Base-by-base conservation (phyloP, 1,140 invertebrate species). In the Halesus radiatus region DNA sequence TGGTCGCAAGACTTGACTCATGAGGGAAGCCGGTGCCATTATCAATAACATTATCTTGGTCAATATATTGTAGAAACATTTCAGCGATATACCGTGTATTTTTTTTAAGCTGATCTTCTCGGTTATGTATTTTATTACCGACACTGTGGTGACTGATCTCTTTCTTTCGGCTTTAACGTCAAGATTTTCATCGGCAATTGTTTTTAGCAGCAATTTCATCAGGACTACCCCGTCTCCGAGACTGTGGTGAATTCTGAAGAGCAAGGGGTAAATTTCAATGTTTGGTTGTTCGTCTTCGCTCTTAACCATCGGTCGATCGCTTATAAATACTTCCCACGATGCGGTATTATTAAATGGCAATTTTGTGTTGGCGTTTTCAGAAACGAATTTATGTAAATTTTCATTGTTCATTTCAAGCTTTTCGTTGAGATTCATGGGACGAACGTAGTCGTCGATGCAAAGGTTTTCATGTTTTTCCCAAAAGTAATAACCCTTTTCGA, bases 171-270 rank as follows among this genome's bases (percentile, higher is more conserved):
- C 58, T 83, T 8, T 3, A 3, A 29, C 66, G 75, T 82, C 83
- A 15, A 80, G 73, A 45, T 64, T 75, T 45, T 84, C 78, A 80
- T 90, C 88, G 10, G 87, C 86, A 45, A 91, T 85, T 1, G 86
- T 84, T 80, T 89, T 86, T 78, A 89, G 85, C 10, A 91, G 84
- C 66, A 92, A 84, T 53, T 88, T 87, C 32, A 91, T 84, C 0
- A 92, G 84, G 45, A 90, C 87, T 3, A 89, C 86, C 0, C 90
- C 90, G 81, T 92, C 90, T 1, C 90, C 90, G 8, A 91, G 79
- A 7, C 87, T 86, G 82, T 91, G 90, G 83, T 92, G 90, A 53
- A 91, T 85, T 80, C 90, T 87, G 79, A 91, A 90, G 72, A 91
- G 80, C 54, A 91, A 84, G 3, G 88, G 89, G 76, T 86, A 90